phyloP scores from a whole-genome alignment of 2,888 invertebrate species.

The Clanis bilineata region DNA sequence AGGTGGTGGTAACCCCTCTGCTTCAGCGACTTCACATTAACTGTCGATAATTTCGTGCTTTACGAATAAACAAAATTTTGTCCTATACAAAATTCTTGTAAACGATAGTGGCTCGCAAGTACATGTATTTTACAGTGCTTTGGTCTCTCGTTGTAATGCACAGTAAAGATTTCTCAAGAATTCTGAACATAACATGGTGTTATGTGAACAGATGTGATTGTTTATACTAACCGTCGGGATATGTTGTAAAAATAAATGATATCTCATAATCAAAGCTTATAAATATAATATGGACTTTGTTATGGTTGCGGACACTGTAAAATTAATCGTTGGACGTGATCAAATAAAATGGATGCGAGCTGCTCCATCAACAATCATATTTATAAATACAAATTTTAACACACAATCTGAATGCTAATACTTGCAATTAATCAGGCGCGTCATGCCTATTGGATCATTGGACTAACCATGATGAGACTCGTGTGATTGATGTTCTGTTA shows the following conservation, averaged over 20 bases:
- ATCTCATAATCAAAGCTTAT: conserved; percentile 9
- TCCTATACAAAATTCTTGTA: neutral
- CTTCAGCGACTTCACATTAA: neutral
- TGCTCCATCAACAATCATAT: neutral
- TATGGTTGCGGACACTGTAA: neutral
- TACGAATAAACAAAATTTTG: neutral
- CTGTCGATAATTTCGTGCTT: neutral
- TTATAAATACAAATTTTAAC: neutral
- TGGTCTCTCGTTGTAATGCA: too few relatives aligned
- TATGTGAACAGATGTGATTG: conserved; percentile 6
- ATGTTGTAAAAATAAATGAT: conserved; percentile 9
- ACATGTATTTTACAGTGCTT: too few relatives aligned
- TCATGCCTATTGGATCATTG: neutral
- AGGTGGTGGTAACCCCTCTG: too few relatives aligned
- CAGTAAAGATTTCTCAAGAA: neutral
- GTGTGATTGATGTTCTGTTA: neutral
- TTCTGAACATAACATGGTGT: neutral
- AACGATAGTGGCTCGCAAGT: neutral
- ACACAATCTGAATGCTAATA: neutral
- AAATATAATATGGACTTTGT: conserved; percentile 1
- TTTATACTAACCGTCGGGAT: conserved; percentile 4
- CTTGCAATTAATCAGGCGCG: neutral
- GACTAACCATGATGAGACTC: neutral
- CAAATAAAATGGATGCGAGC: neutral
- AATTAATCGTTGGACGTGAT: neutral